Evolutionary conservation across 2,797 vertebrate species (phyloP).

Genomic region (Pyrocephalus nanus): DNA sequence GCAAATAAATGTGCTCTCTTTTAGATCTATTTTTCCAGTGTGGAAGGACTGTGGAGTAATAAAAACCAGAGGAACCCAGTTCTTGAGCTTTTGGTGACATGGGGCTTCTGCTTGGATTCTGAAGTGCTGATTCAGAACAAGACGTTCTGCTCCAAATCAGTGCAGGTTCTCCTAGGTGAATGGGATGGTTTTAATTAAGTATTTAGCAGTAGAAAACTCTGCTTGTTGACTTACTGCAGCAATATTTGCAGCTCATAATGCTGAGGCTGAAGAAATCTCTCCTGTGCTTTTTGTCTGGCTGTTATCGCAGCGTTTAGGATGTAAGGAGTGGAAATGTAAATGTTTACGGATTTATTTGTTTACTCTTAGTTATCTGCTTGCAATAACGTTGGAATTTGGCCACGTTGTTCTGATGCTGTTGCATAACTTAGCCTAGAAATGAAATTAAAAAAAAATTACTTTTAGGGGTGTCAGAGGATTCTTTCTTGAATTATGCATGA

Average conservation of each 20-base stretch:
- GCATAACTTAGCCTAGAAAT: not conserved
- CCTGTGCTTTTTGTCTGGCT: not conserved
- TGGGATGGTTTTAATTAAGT: not conserved
- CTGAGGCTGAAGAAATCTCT: not conserved
- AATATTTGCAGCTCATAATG: not conserved
- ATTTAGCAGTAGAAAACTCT: not conserved
- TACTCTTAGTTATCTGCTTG: not conserved
- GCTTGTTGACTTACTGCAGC: not conserved
- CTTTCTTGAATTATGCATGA: not conserved
- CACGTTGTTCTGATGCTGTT: not conserved
- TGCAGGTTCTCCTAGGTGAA: not conserved
- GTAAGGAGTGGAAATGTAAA: not conserved
- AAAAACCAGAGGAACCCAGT: not conserved
- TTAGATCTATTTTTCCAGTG: not conserved
- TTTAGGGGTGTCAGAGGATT: not conserved
- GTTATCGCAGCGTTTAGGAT: not conserved
- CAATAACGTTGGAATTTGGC: not conserved
- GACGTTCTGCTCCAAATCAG: not conserved
- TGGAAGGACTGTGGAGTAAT: not conserved
- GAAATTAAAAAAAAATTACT: too few species aligned
- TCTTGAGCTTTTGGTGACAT: not conserved
- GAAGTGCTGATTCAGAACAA: not conserved
- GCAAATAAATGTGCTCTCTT: not conserved
- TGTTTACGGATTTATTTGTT: conserved; percentile 11
- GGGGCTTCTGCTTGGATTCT: not conserved